Evolutionary conservation across 2,113 vertebrate species (phyloP), one percentile per base, ranked within the genome.

Genomic region (Erythrolamprus reginae): DNA sequence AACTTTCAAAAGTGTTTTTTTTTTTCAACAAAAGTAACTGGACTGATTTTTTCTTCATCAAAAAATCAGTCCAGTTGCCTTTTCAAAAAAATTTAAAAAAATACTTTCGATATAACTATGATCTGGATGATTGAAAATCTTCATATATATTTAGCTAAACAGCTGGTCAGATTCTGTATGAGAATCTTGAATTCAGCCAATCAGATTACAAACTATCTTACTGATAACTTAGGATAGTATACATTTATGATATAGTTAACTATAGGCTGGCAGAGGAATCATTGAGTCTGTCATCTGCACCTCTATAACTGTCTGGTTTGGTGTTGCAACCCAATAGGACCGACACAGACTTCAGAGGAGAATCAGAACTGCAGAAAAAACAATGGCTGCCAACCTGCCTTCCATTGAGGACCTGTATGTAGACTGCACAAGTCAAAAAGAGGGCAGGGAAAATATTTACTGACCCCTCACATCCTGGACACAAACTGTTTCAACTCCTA

Each of bases 1-100:
- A 70, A 7, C n/a, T 38, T 17, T 33, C 15, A 33, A 77, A n/a
- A 77, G 17, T 38, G 6, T 12, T 50, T 65, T 61, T 28, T n/a
- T n/a, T 65, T 65, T 65, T n/a, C 4, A 13, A n/a, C n/a, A 65
- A 65, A 65, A 12, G 28, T 12, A 65, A 65, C 10, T n/a, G 28
- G 58, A n/a, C 10, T n/a, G 58, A 61, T n/a, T 28, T 1, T 1
- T 1, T 0, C 2, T 0, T 2, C 55, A 4, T 56, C 23, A 56
- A 56, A 56, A 56, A 24, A 56, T 24, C 55, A 56, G 23, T 56
- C 23, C 6, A 24, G 23, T 56, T 61, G 3, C 58, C 26, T 61
- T 61, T 61, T n/a, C 26, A 61, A 61, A 28, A 61, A 61, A 28
- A 61, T 28, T 12, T 24, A 56, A 24, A 28, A n/a, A 61, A n/a